phyloP scores from a whole-genome alignment of 2,113 vertebrate species.

The Piaya cayana region DNA sequence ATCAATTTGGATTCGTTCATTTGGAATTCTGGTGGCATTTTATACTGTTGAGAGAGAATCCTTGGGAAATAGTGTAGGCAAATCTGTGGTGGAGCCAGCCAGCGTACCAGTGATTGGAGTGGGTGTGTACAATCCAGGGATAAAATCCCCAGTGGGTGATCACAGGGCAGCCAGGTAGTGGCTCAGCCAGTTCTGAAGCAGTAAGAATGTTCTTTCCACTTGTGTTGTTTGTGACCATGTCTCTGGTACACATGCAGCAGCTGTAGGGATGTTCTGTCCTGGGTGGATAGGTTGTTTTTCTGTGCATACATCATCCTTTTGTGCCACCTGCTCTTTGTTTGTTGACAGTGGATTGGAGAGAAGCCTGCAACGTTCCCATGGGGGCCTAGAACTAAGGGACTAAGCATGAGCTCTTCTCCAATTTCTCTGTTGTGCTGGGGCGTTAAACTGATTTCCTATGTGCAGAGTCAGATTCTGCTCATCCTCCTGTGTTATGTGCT shows the following conservation, averaged over 20 bases:
- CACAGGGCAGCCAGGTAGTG: background rate
- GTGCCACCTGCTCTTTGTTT: background rate
- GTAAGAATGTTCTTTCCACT: background rate
- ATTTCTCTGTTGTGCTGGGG: background rate
- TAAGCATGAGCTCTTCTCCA: background rate
- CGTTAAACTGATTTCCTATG: background rate
- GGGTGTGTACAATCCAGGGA: background rate
- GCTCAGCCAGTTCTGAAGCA: background rate
- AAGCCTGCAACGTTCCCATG: fast-evolving
- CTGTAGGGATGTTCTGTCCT: background rate
- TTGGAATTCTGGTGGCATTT: background rate
- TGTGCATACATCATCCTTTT: background rate
- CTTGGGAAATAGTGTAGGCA: background rate
- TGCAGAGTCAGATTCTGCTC: background rate
- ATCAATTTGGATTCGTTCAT: background rate
- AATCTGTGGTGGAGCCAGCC: background rate
- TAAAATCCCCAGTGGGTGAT: background rate
- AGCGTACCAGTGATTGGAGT: background rate
- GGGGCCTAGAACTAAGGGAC: background rate
- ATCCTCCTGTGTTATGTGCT: background rate
- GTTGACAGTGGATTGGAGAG: background rate
- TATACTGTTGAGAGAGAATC: background rate
- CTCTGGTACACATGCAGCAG: background rate
- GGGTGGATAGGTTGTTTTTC: fast-evolving
- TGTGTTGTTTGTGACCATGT: fast-evolving